Evolutionary conservation across 2,113 vertebrate species (phyloP), one percentile per base, ranked within the genome.

Genomic region (Microcebus jonahi): DNA sequence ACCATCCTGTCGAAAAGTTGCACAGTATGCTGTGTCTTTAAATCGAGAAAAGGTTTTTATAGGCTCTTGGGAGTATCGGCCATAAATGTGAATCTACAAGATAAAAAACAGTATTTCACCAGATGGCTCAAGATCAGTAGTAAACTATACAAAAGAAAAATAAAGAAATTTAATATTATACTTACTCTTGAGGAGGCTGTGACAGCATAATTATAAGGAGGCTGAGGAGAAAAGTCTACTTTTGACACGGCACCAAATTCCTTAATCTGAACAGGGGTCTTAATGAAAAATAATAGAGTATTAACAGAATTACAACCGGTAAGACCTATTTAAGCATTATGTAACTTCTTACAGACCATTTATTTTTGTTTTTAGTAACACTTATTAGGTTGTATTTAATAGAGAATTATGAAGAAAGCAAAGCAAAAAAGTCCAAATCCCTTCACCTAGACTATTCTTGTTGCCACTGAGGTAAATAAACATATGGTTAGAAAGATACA

Each of bases 201-300:
- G 79, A 99, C 99, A 4, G 99, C 99, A 86, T 99, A 99, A 97
- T 99, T 99, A 95, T 99, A 98, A 0, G 99, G 99, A 34, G 99
- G 97, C 89, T 99, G 96, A 0, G 99, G 99, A 82, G 99, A 99
- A 97, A 99, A 99, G 97, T 99, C 99, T 8, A 99, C 98, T 97
- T 99, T 99, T 83, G 99, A 99, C 81, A 99, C 76, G 0, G 99
- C 99, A 77, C 99, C 99, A 94, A 99, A 99, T 59, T 99, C 99
- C 98, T 99, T 99, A 91, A 99, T 99, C 98, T 99, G 99, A 92
- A 99, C 98, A 31, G 99, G 99, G 39, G 99, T 98, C 99, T 99
- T 39, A 94, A 98, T 68, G 39, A 94, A 96, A 65, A 48, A 70
- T 0, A 34, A 85, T 0, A 84, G 11, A 71, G 34, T 70, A 81